A percentile compares a stretch with the other conserved stretches of the same genome.
These are phyloP conservation scores for Tenthredo amoena DNA, from an alignment of 2,888 invertebrate species.

Conservation along the genomic window DNA sequence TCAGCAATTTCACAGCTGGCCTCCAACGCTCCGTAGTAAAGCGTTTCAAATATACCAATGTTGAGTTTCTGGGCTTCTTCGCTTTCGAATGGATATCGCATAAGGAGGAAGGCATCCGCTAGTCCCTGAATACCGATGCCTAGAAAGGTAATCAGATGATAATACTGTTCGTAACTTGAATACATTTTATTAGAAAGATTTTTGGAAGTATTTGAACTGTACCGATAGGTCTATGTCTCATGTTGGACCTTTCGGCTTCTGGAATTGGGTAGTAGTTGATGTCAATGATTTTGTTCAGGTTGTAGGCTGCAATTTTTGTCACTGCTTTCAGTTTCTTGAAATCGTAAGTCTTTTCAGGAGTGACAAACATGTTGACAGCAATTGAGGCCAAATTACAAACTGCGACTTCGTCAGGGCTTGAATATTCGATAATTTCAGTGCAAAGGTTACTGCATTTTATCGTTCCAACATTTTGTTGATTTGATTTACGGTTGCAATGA, in stretches of 20 bases:
- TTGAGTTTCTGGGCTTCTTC: constrained; percentile 92
- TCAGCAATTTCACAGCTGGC: constrained; percentile 97
- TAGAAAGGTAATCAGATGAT: constrained; percentile 65
- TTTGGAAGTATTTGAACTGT: constrained; percentile 31
- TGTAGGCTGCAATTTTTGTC: constrained; percentile 92
- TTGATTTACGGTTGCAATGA: constrained; percentile 97
- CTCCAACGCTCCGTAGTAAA: constrained; percentile 98
- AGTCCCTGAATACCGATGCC: constrained; percentile 98
- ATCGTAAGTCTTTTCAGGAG: constrained; percentile 88
- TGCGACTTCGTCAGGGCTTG: constrained; percentile 94
- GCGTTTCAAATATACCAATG: constrained; percentile 97
- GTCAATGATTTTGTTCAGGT: constrained; percentile 98
- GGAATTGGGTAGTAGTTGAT: constrained; percentile 96
- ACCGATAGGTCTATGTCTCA: constrained; percentile 91
- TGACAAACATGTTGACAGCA: constrained; percentile 96
- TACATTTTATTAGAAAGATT: neutral
- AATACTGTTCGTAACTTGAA: neutral
- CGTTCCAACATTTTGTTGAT: constrained; percentile 98
- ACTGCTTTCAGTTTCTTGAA: constrained; percentile 93
- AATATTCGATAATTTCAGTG: constrained; percentile 98
- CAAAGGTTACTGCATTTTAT: constrained; percentile 99
- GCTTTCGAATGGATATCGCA: constrained; percentile 96
- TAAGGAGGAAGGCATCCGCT: constrained; percentile 96
- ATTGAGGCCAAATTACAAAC: constrained; percentile 99
- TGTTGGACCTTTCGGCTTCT: constrained; percentile 93